Evolutionary conservation across 2,888 invertebrate genomes (phyloP), one percentile per base, ranked within the genome.

Genomic region (Epiperipatus broadwayi): DNA sequence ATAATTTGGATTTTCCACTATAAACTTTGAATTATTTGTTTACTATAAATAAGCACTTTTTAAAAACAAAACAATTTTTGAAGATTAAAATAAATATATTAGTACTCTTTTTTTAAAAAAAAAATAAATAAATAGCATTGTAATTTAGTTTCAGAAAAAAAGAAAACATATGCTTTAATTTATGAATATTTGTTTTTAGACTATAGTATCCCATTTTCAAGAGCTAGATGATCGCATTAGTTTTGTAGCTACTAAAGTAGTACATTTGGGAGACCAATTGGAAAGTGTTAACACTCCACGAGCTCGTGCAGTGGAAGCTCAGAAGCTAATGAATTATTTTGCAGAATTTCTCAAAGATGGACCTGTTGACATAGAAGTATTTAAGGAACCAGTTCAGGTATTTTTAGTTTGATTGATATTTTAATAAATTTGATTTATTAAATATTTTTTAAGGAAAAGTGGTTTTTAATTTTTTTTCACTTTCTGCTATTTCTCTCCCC

Each of bases 231-330:
- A 84, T 52, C 76, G 89, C 50, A 93, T 97, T 54, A 93, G 91
- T 51, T 78, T 79, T 41, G 95, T 97, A 31, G 93, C 95, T 0
- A 89, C 89, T 0, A 85, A 93, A 62, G 95, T 97, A 1, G 73
- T 95, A 33, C 93, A 95, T 61, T 70, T 97, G n/a, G 97, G 95
- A 0, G 95, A 95, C 61, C 95, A 97, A 56, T 65, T 97, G 31
- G 95, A 97, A 52, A 89, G 84, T 46, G 87, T 95, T 0, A 81
- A 93, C 55, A 85, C 81, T 0, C 95, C 95, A 0, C 64, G 97
- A 40, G 78, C 89, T 12, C 67, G 95, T 41, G 87, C 91, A 0
- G 84, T 84, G 0, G 95, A 97, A 52, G 95, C 95, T 1, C 77
- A 89, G 51, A 79, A 81, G 52, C 60, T 97, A 18, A 75, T 97